phyloP scores from a whole-genome alignment of 1,140 invertebrate species.

The Manduca sexta region DNA sequence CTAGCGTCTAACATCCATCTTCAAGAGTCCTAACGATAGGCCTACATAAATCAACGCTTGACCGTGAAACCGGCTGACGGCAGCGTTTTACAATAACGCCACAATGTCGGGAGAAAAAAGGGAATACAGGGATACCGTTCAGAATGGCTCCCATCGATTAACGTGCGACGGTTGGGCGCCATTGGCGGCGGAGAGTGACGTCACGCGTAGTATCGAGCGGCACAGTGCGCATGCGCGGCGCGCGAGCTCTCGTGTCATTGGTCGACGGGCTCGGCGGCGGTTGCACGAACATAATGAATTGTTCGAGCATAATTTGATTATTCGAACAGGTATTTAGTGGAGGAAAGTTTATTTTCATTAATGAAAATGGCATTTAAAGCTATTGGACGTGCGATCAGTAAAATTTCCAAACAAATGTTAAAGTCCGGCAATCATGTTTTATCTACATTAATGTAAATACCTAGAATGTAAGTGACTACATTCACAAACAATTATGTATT shows the following conservation, averaged over 20 bases:
- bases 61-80: conserved; percentile 15
- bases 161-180: conserved; percentile 51
- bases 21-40: background rate
- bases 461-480: no score
- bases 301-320: conserved; percentile 9
- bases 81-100: conserved; percentile 4
- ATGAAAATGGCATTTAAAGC: background rate
- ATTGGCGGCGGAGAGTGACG: conserved; percentile 59
- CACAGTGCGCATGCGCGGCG: conserved; percentile 58
- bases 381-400: background rate
- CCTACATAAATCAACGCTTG: conserved; percentile 1
- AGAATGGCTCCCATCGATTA: conserved; percentile 57
- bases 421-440: no score
- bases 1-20: conserved; percentile 4
- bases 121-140: conserved; percentile 8
- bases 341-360: background rate
- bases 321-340: no score
- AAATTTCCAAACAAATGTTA: no score
- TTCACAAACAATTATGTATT: no score
- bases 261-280: conserved; percentile 16
- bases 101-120: conserved; percentile 24
- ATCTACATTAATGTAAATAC: no score
- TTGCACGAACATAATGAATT: conserved; percentile 27
- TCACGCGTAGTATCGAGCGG: conserved; percentile 60
- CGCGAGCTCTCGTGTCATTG: conserved; percentile 37